These are phyloP conservation scores for Calidris pygmaea DNA, from an alignment of 2,113 vertebrate genomes.

Conservation along the genomic window DNA sequence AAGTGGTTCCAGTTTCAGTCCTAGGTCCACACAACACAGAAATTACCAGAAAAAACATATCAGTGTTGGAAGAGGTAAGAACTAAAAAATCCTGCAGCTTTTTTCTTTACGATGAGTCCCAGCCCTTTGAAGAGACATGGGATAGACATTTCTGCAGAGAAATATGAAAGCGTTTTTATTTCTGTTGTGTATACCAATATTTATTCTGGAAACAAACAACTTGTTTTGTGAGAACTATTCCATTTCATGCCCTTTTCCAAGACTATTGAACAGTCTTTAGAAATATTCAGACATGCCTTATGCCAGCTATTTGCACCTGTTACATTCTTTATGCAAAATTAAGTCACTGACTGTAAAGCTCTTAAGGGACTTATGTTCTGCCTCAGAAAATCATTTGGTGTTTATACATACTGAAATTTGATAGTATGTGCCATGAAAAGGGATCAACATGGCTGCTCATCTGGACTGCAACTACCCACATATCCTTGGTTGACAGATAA, in stretches of 20 bases:
- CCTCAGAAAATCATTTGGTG: conserved; percentile 10
- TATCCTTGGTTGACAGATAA: background rate
- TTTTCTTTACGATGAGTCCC: background rate
- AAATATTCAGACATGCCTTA: conserved; percentile 17
- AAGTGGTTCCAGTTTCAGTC: background rate
- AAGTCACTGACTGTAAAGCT: background rate
- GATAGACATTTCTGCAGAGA: background rate
- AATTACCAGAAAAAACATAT: background rate
- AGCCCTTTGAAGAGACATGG: background rate
- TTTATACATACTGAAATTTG: conserved; percentile 12
- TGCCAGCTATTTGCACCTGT: conserved; percentile 60
- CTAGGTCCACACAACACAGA: background rate
- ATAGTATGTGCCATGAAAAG: background rate
- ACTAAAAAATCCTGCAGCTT: background rate
- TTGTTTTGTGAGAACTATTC: background rate
- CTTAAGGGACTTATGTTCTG: background rate
- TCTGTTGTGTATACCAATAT: background rate
- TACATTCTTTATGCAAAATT: conserved; percentile 38
- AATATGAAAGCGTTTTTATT: background rate
- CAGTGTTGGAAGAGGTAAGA: background rate
- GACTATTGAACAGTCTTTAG: conserved; percentile 29
- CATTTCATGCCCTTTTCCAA: background rate
- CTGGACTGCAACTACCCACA: background rate
- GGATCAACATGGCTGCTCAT: background rate
- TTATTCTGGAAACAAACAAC: background rate